These are phyloP conservation scores for Ophion ellenae DNA, from an alignment of 2,888 invertebrate species.

Conservation along the genomic window DNA sequence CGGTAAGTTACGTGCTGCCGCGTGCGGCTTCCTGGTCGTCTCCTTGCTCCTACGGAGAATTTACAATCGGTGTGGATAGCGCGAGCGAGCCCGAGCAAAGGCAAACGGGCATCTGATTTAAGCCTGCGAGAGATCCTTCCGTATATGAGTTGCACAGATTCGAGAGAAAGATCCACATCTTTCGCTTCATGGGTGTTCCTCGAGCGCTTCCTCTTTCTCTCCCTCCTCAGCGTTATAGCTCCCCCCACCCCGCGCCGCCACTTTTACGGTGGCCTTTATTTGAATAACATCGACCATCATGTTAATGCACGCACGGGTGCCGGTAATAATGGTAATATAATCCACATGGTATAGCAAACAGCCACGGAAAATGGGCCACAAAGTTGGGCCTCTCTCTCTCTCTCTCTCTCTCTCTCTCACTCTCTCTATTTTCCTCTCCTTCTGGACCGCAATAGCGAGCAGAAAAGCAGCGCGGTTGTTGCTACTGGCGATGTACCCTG, in stretches of 20 bases:
- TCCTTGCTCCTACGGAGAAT: constrained; percentile 1
- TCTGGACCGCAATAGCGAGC: too few species aligned
- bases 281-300: constrained; percentile 74
- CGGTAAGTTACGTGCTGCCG: neutral
- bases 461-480: too few species aligned
- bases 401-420: too few species aligned
- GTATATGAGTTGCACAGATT: constrained; percentile 43
- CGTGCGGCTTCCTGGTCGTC: constrained; percentile 23
- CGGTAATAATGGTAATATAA: constrained; percentile 76
- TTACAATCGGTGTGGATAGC: constrained; percentile 24
- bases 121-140: constrained; percentile 29
- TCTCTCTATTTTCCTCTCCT: too few species aligned
- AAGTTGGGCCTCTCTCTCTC: too few species aligned
- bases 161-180: constrained; percentile 65
- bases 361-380: constrained; percentile 74
- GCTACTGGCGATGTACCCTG: too few species aligned
- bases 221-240: neutral
- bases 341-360: constrained; percentile 70
- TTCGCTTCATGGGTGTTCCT: constrained; percentile 64
- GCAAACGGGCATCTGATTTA: constrained; percentile 18
- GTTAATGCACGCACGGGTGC: constrained; percentile 69
- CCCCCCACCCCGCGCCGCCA: neutral
- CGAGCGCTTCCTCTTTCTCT: constrained; percentile 54
- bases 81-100: neutral
- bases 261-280: constrained; percentile 68